phyloP scores from a whole-genome alignment of 2,797 vertebrate species.

The Tympanoctomys barrerae region DNA sequence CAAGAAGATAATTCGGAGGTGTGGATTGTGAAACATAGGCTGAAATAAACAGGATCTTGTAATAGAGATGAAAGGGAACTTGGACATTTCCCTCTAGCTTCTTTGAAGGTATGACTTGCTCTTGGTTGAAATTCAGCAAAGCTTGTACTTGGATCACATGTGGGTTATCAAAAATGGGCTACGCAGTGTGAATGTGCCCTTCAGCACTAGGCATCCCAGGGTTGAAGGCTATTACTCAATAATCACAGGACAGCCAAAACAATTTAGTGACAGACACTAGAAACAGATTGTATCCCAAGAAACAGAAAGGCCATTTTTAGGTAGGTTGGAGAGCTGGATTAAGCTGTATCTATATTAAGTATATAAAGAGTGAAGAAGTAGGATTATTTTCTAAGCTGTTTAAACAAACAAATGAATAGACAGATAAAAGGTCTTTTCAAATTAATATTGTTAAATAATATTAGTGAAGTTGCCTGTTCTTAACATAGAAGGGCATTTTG shows the following conservation, averaged over 20 bases:
- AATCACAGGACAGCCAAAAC: background rate
- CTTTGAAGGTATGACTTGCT: slow-evolving; percentile 52
- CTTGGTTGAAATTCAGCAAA: slow-evolving; percentile 55
- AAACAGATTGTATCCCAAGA: slow-evolving; percentile 54
- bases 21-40: background rate
- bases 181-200: background rate
- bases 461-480: background rate
- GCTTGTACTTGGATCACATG: slow-evolving; percentile 54
- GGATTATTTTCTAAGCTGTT: background rate
- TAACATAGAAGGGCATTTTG: background rate
- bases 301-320: background rate
- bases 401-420: slow-evolving; percentile 45
- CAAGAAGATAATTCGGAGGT: slow-evolving; percentile 61
- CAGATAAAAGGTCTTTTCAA: background rate
- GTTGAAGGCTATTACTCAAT: background rate
- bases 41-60: slow-evolving; percentile 47
- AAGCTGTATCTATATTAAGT: background rate
- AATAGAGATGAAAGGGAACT: slow-evolving; percentile 62
- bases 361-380: background rate
- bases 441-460: background rate
- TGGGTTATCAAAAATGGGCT: slow-evolving; percentile 48
- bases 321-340: background rate
- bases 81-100: slow-evolving; percentile 64
- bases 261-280: slow-evolving; percentile 57
- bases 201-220: slow-evolving; percentile 43